Evolutionary conservation across 2,888 invertebrate genomes (phyloP).

Genomic region (Antheraea assamensis): DNA sequence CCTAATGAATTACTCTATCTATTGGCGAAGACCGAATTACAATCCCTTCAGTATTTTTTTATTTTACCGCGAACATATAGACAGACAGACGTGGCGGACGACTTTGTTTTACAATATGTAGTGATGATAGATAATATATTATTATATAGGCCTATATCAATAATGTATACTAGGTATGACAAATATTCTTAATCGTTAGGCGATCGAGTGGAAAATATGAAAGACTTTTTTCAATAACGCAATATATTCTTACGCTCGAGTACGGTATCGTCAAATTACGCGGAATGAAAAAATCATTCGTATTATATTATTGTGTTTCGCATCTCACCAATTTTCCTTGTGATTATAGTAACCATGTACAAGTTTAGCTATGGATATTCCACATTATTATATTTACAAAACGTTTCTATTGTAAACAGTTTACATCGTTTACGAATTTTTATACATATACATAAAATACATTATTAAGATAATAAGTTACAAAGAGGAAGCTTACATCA

Average conservation of each 20-base stretch:
- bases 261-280: constrained; percentile 27
- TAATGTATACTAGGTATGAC: not conserved
- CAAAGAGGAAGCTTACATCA: too few species aligned
- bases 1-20: too few species aligned
- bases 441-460: not conserved
- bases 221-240: constrained; percentile 27
- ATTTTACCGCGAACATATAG: too few species aligned
- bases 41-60: too few species aligned
- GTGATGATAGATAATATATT: not conserved
- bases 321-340: constrained; percentile 27
- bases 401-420: too few species aligned
- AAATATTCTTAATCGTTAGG: constrained; percentile 17
- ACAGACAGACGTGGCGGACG: too few species aligned
- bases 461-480: too few species aligned
- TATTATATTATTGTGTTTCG: constrained; percentile 24
- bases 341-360: constrained; percentile 16
- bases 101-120: too few species aligned
- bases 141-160: not conserved
- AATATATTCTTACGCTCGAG: constrained; percentile 21
- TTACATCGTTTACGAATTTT: not conserved
- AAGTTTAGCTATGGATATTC: not conserved
- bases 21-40: too few species aligned
- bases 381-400: not conserved
- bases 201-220: constrained; percentile 32
- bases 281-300: constrained; percentile 29